Percentiles rank a stretch among this genome's conserved stretches.
Evolutionary conservation across 1,140 invertebrate genomes (phyloP).

Genomic region (Colletes gigas): DNA sequence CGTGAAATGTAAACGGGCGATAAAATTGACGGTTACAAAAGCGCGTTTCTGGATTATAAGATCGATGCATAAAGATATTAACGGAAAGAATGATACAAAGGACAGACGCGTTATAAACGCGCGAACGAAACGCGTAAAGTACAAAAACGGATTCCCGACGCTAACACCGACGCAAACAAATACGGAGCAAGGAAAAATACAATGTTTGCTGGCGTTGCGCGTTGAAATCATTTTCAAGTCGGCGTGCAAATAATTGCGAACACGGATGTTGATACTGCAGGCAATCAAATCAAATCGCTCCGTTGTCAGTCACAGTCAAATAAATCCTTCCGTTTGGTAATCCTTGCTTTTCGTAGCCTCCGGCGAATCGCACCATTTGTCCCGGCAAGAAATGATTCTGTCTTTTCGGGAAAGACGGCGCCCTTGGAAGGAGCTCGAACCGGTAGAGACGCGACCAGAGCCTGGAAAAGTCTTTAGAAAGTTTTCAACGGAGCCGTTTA

Average conservation of each 20-base stretch:
- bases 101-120: not conserved
- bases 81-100: not conserved
- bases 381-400: not conserved
- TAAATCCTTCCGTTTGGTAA: not conserved
- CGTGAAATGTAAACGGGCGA: not conserved
- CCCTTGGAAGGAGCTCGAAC: slow-evolving; percentile 8
- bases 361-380: not conserved
- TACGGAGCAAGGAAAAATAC: too few relatives aligned
- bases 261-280: too few relatives aligned
- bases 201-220: too few relatives aligned
- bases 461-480: slow-evolving; percentile 36
- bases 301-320: not conserved
- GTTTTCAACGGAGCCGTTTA: slow-evolving; percentile 32
- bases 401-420: not conserved
- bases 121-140: not conserved
- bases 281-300: not conserved
- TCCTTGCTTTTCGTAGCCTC: not conserved
- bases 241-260: too few relatives aligned
- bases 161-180: not conserved
- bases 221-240: too few relatives aligned
- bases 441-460: slow-evolving; percentile 14
- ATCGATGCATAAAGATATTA: too few relatives aligned
- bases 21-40: too few relatives aligned
- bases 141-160: not conserved
- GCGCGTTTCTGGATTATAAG: too few relatives aligned